Evolutionary conservation across 1,140 invertebrate genomes (phyloP), one percentile per base, ranked within the genome.

Genomic region (Pinna nobilis): DNA sequence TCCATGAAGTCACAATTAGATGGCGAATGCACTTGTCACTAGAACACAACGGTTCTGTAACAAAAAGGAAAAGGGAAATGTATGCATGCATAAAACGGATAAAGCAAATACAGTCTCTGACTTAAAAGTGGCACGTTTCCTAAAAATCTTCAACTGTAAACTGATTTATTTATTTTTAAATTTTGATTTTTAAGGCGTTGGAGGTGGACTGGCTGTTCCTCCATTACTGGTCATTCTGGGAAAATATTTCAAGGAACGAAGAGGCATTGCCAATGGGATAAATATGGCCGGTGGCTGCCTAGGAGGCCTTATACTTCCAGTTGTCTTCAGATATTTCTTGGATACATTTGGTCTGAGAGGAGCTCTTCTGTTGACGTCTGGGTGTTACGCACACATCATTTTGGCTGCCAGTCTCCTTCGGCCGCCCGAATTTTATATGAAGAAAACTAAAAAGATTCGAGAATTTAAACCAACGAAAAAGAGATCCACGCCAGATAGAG

Each of bases 361-460:
- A 7, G 78, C 84, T 1, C 79, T 95, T 5, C 87, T 95, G 0
- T 87, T 95, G 3, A 92, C 96, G 89, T 95, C 95, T 4, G 95
- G 70, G 39, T 9, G 9, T 44, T 44, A 44, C n/a, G 39, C 39
- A 44, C 39, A 44, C n/a, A 44, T 44, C n/a, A 9, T 44, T 44
- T n/a, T n/a, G 9, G 9, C n/a, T n/a, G n/a, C 39, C 39, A 9
- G 9, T 11, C 39, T 44, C n/a, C n/a, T 44, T 11, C 9, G 39
- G n/a, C 39, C 39, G n/a, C 9, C 9, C 9, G n/a, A n/a, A 9
- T 44, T 44, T 44, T 44, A 44, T n/a, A 44, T 11, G 9, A 44
- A n/a, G 39, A 44, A 44, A 11, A 44, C 39, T n/a, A 44, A 9
- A n/a, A n/a, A n/a, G n/a, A n/a, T n/a, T n/a, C n/a, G n/a, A n/a